Evolutionary conservation across 2,888 invertebrate species (phyloP), one percentile per base, ranked within the genome.

Genomic region (Hylaea fasciaria): DNA sequence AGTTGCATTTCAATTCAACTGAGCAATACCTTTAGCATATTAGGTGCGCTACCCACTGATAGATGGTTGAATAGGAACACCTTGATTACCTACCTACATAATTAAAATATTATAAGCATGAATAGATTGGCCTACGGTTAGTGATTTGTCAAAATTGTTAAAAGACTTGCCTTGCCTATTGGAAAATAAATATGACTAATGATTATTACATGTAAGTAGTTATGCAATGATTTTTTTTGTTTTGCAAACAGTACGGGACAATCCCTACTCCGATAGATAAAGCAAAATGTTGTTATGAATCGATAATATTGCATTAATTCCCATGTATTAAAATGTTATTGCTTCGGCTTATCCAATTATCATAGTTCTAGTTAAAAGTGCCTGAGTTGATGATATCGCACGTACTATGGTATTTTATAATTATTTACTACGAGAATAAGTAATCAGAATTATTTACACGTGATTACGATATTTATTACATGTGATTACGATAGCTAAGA

Each of bases 321-420:
- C 3, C 22, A 7, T 55, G 37, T n/a, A 37, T 49, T 16, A 29
- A 32, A 14, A 16, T 58, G 52, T 60, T 52, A 61, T 64, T 59
- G 59, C 56, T 76, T 78, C 71, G 63, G 43, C 50, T 40, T 54
- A 76, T 60, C 39, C 70, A 68, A 73, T 78, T 77, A 76, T 45
- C 57, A 53, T 74, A 55, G 47, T 70, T 73, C 57, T 53, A 41
- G 12, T 56, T n/a, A 57, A 16, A 41, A 45, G 12, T 16, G 7
- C 14, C 17, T 13, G 62, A 32, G n/a, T 29, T 14, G 5, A 46
- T 13, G 11, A 9, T 45, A 13, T 8, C 29, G 13, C 13, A 16
- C 8, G 13, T 29, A 16, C 8, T 9, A 45, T 45, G 10, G 3
- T 9, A 8, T 45, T 13, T 13, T 43, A 29, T 14, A 13, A n/a